Base-by-base conservation (phyloP, 2,113 vertebrate species). In the Sorex araneus region DNA sequence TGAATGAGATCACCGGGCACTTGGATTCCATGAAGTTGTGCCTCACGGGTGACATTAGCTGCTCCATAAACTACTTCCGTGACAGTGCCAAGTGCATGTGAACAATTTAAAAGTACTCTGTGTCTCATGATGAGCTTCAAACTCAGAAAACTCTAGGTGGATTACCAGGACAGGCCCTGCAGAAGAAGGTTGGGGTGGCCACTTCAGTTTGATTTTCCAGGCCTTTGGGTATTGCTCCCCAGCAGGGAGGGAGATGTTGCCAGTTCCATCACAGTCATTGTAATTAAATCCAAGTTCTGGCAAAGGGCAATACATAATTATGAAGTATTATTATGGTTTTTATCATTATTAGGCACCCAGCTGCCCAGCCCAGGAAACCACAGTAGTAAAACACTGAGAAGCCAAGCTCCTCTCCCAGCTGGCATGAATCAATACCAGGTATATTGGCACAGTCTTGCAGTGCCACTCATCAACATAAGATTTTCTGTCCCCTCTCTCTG, bases 261-360 rank as follows among this genome's bases (percentile, higher is more conserved):
- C 96, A 95, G 81, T 92, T 92, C 95, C 19, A 0, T 87, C 95
- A 75, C 84, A 91, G 94, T 87, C 87, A 81, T 87, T 92, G 86
- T 89, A 95, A 95, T 96, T 96, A 96, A 97, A 96, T 93, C 91
- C 94, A 87, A 93, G 87, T 95, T 88, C 96, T 97, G 96, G 96
- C 93, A 96, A 90, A 96, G 81, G 92, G 77, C 78, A 89, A 73
- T 87, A 71, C 32, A 0, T 96, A 95, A 95, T 96, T 95, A 96
- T 94, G 94, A 96, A 96, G 94, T 91, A 95, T 93, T 97, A 95
- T 94, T 95, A 95, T 93, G 84, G 92, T 87, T 96, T 97, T 96
- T 96, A 95, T 95, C 94, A 96, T 95, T 96, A 96, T 95, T 96
- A 92, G 94, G 87, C 80, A 93, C 91, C 92, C 94, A 95, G 92